Evolutionary conservation across 2,888 invertebrate genomes (phyloP).

Genomic region (Parthenolecanium corni): DNA sequence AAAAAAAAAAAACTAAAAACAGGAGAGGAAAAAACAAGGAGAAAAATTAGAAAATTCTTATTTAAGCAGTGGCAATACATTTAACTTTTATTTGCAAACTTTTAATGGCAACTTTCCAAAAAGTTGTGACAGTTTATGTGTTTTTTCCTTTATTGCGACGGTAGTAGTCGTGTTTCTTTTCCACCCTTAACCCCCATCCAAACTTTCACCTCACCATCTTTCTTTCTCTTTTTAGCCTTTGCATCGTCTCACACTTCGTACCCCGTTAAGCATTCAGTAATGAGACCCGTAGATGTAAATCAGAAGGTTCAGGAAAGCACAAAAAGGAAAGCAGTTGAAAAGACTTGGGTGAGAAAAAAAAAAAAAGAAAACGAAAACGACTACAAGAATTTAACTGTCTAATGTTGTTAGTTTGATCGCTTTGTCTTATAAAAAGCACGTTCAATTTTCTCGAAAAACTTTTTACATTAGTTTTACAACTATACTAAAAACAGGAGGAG

Average conservation of each 20-base stretch:
- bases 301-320: neutral
- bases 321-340: neutral
- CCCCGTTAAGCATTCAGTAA: neutral
- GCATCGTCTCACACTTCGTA: neutral
- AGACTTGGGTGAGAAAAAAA: neutral
- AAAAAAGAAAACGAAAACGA: too few species aligned
- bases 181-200: neutral
- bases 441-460: constrained; percentile 17
- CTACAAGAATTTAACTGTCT: constrained; percentile 13
- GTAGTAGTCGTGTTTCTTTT: constrained; percentile 2
- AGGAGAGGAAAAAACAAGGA: constrained; percentile 6
- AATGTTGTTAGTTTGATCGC: constrained; percentile 22
- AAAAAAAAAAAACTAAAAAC: neutral
- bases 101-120: constrained; percentile 24
- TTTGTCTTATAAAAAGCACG: constrained; percentile 17
- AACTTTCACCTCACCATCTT: too few species aligned
- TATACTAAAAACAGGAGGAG: too few species aligned
- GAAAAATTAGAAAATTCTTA: constrained; percentile 15
- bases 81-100: constrained; percentile 24
- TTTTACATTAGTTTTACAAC: constrained; percentile 19
- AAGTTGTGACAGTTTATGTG: constrained; percentile 23
- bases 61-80: constrained; percentile 16
- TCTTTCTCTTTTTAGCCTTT: too few species aligned
- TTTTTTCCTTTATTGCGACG: constrained; percentile 8
- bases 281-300: constrained; percentile 16